A percentile compares a stretch with the other conserved stretches of the same genome.
Evolutionary conservation across 2,797 vertebrate genomes (phyloP).

Genomic region (Echeneis naucrates): DNA sequence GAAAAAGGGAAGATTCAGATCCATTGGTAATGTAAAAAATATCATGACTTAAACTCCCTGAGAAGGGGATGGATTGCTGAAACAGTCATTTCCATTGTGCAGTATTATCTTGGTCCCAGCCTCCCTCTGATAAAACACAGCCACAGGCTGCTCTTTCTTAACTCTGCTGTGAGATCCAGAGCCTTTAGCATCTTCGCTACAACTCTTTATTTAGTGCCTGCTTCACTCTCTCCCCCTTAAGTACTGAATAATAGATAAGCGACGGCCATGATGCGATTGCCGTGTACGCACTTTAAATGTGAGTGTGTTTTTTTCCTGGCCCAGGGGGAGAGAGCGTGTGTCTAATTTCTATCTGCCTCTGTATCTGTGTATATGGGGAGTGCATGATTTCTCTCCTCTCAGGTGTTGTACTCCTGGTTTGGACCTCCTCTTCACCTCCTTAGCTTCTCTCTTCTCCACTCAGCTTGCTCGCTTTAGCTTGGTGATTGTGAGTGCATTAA

Average conservation of each 20-base stretch:
- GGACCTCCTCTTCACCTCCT: constrained; percentile 34
- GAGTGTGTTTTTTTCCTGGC: constrained; percentile 46
- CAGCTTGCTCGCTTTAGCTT: constrained; percentile 58
- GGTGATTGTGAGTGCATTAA: constrained; percentile 71
- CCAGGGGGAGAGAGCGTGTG: constrained; percentile 25
- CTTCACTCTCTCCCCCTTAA: constrained; percentile 52
- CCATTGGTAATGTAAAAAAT: not conserved
- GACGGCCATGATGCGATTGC: constrained; percentile 65
- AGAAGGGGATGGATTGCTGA: not conserved
- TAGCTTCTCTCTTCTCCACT: constrained; percentile 27
- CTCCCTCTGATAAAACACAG: not conserved
- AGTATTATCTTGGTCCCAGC: not conserved
- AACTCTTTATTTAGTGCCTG: constrained; percentile 69
- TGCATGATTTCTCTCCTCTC: constrained; percentile 23
- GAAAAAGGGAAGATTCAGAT: no score
- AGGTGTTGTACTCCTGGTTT: constrained; percentile 28
- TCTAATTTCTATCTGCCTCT: constrained; percentile 14
- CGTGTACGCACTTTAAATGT: constrained; percentile 59
- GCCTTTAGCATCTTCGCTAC: constrained; percentile 47
- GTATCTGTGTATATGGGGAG: no score
- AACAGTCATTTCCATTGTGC: not conserved
- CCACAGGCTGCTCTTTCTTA: not conserved
- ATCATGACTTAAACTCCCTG: not conserved
- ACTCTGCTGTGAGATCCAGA: constrained; percentile 28
- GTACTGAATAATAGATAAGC: constrained; percentile 78